phyloP scores from a whole-genome alignment of 64 coral and sea anemone species.

The Trachythela sp. region DNA sequence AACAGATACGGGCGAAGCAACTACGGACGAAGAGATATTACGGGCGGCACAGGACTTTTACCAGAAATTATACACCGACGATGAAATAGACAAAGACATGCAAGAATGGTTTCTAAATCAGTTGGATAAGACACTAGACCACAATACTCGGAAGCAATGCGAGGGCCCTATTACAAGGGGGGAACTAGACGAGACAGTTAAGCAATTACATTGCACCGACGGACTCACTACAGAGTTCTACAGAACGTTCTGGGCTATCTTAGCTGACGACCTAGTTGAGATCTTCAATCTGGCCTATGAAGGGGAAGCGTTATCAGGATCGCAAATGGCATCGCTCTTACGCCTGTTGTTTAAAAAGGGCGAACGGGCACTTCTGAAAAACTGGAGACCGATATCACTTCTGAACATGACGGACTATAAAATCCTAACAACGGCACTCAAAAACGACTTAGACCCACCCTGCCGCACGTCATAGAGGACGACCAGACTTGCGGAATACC shows the following conservation, averaged over 20 bases:
- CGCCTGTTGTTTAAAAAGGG: not conserved
- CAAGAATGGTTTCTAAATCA: not conserved
- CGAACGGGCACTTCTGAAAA: not conserved
- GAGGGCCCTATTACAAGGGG: not conserved
- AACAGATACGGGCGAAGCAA: not conserved
- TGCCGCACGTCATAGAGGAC: not conserved
- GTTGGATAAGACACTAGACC: not conserved
- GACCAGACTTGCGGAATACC: conserved; percentile 42
- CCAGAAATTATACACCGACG: not conserved
- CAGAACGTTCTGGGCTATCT: not conserved
- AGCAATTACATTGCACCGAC: not conserved
- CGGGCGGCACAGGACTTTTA: not conserved
- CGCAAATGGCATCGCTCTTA: not conserved
- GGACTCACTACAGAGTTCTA: conserved; percentile 31
- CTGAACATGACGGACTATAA: conserved; percentile 56
- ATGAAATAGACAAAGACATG: not conserved
- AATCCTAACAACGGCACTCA: conserved; percentile 37
- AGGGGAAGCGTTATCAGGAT: not conserved
- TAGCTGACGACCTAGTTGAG: not conserved
- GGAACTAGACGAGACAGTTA: not conserved
- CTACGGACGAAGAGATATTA: not conserved
- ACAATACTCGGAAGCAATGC: not conserved
- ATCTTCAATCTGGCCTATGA: not conserved
- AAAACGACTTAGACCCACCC: not conserved
- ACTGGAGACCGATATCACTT: conserved; percentile 50